These are phyloP conservation scores for Thymelicus lineola DNA, from an alignment of 2,888 invertebrate genomes.

Conservation along the genomic window DNA sequence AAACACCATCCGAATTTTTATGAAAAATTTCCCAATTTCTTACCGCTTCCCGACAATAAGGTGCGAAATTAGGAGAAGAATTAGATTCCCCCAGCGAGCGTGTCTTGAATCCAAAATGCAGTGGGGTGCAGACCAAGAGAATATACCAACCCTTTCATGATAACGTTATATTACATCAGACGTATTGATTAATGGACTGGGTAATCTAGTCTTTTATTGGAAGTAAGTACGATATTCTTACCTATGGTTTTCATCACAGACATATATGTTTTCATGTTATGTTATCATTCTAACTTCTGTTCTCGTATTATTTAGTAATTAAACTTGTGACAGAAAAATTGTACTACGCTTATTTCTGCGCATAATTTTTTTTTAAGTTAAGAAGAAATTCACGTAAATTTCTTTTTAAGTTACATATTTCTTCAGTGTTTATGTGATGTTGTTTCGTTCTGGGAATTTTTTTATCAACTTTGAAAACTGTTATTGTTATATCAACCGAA, in stretches of 20 bases:
- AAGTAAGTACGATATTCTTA: conserved; percentile 1
- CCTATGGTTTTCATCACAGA: background rate
- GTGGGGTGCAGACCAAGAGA: conserved; percentile 48
- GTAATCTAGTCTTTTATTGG: conserved; percentile 29
- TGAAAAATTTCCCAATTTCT: conserved; percentile 75
- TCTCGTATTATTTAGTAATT: no score
- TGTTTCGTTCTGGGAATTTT: no score
- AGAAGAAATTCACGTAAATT: no score
- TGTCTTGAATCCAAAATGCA: conserved; percentile 72
- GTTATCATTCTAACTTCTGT: no score
- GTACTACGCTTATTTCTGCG: no score
- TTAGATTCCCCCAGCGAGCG: conserved; percentile 76
- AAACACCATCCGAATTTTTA: conserved; percentile 62
- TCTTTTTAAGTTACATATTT: no score
- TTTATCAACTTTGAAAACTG: no score
- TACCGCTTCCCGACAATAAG: conserved; percentile 75
- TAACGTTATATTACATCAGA: conserved; percentile 37
- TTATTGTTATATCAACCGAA: no score
- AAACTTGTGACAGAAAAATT: no score
- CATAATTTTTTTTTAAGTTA: no score
- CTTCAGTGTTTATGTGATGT: no score
- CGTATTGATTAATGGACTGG: conserved; percentile 30
- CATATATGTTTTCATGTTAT: no score
- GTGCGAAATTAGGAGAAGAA: conserved; percentile 83
- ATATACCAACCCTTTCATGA: conserved; percentile 40